phyloP scores from a whole-genome alignment of 2,113 vertebrate genomes.

The Anolis carolinensis region DNA sequence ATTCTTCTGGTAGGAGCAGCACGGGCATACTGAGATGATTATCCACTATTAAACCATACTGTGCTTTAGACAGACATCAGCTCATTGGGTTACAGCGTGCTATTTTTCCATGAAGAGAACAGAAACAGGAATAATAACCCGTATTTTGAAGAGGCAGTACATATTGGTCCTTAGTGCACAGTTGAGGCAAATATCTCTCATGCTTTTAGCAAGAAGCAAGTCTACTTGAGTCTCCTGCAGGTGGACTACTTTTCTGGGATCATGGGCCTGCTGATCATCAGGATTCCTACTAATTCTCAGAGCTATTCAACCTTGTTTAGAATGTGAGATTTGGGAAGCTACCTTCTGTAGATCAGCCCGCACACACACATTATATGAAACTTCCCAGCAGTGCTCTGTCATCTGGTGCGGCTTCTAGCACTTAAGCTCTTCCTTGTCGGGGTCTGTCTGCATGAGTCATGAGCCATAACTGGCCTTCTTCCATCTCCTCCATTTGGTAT shows the following conservation, averaged over 20 bases:
- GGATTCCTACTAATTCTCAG: neutral
- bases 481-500: slow-evolving; percentile 53
- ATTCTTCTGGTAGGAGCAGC: no score
- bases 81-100: neutral
- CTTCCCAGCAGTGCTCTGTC: slow-evolving; percentile 26
- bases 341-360: neutral
- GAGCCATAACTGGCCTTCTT: slow-evolving; percentile 23
- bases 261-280: neutral
- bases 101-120: neutral
- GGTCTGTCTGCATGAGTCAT: slow-evolving; percentile 48
- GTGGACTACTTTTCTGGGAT: neutral
- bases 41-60: neutral
- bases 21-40: no score
- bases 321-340: neutral
- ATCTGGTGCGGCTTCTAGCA: slow-evolving; percentile 1
- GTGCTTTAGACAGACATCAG: neutral
- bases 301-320: neutral
- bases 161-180: neutral
- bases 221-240: neutral
- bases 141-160: neutral
- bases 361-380: neutral
- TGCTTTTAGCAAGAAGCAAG: neutral
- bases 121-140: neutral
- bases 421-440: slow-evolving; percentile 15
- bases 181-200: neutral